phyloP scores from a whole-genome alignment of 2,888 invertebrate genomes.

The Cephus pulcher region DNA sequence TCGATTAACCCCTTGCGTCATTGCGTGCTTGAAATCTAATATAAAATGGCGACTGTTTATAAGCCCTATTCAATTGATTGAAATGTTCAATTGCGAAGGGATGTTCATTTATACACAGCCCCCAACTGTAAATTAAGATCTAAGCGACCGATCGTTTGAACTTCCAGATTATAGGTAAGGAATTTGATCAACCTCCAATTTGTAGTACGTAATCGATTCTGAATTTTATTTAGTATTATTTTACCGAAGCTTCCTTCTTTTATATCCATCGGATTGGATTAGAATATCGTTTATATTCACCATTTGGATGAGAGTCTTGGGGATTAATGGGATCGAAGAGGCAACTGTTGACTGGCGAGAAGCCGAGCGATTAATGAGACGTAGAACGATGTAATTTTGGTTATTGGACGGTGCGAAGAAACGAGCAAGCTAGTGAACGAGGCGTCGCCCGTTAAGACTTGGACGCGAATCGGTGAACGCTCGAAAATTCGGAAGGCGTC shows the following conservation, averaged over 20 bases:
- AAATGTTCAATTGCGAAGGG: background rate
- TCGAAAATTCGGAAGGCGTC: conserved; percentile 53
- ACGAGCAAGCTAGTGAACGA: conserved; percentile 3
- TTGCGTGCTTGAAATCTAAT: background rate
- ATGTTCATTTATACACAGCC: background rate
- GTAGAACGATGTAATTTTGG: conserved; percentile 1
- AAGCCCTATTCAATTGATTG: background rate
- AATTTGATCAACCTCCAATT: background rate
- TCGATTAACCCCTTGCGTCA: background rate
- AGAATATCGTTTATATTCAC: background rate
- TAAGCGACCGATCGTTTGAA: background rate
- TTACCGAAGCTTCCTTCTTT: background rate
- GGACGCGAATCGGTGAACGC: conserved; percentile 16
- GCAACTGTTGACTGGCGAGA: conserved; percentile 5
- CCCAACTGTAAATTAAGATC: background rate
- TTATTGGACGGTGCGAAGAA: conserved; percentile 5
- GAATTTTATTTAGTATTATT: background rate
- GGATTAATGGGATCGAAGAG: background rate
- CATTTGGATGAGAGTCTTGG: background rate
- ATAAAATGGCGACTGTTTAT: background rate
- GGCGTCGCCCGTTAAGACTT: conserved; percentile 6
- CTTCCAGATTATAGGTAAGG: background rate
- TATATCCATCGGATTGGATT: background rate
- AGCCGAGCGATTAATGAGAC: conserved; percentile 13
- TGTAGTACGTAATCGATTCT: background rate